Percentiles rank a stretch among this genome's conserved stretches.
Evolutionary conservation across 2,888 invertebrate genomes (phyloP).

Genomic region (Caenorhabditis zanzibari): DNA sequence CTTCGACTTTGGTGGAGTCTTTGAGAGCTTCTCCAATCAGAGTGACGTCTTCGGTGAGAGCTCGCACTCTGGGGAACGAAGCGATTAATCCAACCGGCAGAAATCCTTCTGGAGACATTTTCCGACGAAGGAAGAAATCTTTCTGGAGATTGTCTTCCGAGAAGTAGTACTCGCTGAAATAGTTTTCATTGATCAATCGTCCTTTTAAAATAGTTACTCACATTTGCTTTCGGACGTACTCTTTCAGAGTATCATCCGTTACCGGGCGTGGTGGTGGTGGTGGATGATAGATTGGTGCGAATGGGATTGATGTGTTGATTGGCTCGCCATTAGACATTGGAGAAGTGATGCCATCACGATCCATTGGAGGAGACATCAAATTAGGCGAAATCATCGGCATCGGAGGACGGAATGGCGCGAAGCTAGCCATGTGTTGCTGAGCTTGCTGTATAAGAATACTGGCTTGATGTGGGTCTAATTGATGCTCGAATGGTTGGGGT

Average conservation of each 20-base stretch:
- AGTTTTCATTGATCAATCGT: neutral
- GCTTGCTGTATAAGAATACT: constrained; percentile 75
- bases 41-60: constrained; percentile 91
- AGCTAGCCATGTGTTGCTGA: constrained; percentile 76
- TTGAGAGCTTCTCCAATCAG: constrained; percentile 91
- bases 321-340: constrained; percentile 72
- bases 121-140: constrained; percentile 96
- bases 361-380: constrained; percentile 63
- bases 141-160: constrained; percentile 95
- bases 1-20: constrained; percentile 88
- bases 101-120: constrained; percentile 96
- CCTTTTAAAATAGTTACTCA: constrained; percentile 53
- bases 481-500: constrained; percentile 60
- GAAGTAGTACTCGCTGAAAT: constrained; percentile 97
- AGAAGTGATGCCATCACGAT: constrained; percentile 69
- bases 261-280: constrained; percentile 67
- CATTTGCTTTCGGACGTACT: constrained; percentile 83
- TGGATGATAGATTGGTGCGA: constrained; percentile 71
- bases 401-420: constrained; percentile 73
- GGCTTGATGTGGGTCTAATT: constrained; percentile 71
- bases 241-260: constrained; percentile 80
- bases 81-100: constrained; percentile 95
- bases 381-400: constrained; percentile 72
- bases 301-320: constrained; percentile 75
- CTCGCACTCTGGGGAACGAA: constrained; percentile 94